Evolutionary conservation across 2,888 invertebrate genomes (phyloP).

Genomic region (Nephrotoma appendiculata): DNA sequence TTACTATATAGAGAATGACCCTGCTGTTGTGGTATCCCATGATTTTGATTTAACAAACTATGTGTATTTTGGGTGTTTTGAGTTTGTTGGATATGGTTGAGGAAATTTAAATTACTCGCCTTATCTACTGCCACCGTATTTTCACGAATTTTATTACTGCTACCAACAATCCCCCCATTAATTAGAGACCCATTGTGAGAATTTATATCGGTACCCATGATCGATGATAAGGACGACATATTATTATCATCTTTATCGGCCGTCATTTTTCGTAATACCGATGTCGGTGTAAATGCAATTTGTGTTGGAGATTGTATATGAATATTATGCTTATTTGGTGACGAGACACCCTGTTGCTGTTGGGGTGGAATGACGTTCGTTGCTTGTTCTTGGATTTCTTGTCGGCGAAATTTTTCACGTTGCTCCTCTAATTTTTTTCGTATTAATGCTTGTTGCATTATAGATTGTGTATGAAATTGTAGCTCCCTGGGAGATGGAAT

Average conservation of each 20-base stretch:
- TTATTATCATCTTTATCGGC: constrained; percentile 61
- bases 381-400: constrained; percentile 37
- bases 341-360: not conserved
- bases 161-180: not conserved
- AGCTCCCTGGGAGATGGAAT: constrained; percentile 75
- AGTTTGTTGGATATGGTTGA: constrained; percentile 14
- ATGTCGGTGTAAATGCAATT: constrained; percentile 83
- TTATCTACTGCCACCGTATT: constrained; percentile 24
- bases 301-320: constrained; percentile 45
- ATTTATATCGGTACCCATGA: constrained; percentile 6
- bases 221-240: not conserved
- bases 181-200: constrained; percentile 8
- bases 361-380: constrained; percentile 6
- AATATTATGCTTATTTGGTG: not conserved
- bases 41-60: not conserved
- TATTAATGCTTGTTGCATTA: constrained; percentile 73
- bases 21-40: not conserved
- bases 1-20: not conserved
- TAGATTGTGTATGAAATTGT: constrained; percentile 70
- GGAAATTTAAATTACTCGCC: constrained; percentile 17
- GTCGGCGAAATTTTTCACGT: constrained; percentile 67
- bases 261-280: constrained; percentile 88
- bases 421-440: constrained; percentile 84
- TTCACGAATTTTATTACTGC: constrained; percentile 17
- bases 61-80: not conserved